Conservation (phyloP, 2,888 invertebrate genomes). For the Andrena dorsata region DNA sequence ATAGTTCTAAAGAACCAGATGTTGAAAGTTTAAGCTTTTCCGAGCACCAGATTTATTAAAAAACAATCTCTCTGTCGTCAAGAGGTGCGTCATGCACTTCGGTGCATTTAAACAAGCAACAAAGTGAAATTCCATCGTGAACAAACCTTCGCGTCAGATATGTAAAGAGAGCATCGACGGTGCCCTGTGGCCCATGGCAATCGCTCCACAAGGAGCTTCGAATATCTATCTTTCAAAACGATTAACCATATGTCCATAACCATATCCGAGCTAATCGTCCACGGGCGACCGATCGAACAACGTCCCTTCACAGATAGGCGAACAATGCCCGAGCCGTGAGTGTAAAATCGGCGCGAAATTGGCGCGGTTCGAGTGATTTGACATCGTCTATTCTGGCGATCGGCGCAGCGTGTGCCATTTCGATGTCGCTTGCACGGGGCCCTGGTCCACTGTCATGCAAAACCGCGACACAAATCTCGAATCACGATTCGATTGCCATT, state of each 20-base stretch:
- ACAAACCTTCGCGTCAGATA: too few species aligned
- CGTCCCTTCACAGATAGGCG: slow-evolving; percentile 7
- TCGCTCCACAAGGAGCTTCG: too few species aligned
- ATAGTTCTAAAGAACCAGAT: too few species aligned
- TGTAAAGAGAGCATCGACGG: neutral
- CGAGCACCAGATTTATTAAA: too few species aligned
- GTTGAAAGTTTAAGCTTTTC: too few species aligned
- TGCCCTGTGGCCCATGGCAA: too few species aligned
- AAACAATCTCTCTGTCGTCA: too few species aligned
- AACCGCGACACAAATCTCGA: slow-evolving; percentile 75
- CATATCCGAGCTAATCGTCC: slow-evolving; percentile 34
- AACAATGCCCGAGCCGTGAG: slow-evolving; percentile 33
- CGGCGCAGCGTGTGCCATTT: slow-evolving; percentile 72
- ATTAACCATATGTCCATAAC: slow-evolving; percentile 35
- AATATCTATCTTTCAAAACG: slow-evolving; percentile 8
- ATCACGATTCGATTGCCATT: slow-evolving; percentile 74
- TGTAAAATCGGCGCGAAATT: slow-evolving; percentile 68
- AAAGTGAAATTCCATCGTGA: too few species aligned
- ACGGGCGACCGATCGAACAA: slow-evolving; percentile 12
- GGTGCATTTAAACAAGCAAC: too few species aligned
- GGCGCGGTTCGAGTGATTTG: slow-evolving; percentile 69
- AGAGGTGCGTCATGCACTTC: too few species aligned
- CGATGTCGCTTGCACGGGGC: slow-evolving; percentile 64
- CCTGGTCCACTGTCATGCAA: slow-evolving; percentile 74
- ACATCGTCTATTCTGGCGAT: slow-evolving; percentile 70